Conservation (phyloP, 2,113 vertebrate genomes). For the Origma solitaria region DNA sequence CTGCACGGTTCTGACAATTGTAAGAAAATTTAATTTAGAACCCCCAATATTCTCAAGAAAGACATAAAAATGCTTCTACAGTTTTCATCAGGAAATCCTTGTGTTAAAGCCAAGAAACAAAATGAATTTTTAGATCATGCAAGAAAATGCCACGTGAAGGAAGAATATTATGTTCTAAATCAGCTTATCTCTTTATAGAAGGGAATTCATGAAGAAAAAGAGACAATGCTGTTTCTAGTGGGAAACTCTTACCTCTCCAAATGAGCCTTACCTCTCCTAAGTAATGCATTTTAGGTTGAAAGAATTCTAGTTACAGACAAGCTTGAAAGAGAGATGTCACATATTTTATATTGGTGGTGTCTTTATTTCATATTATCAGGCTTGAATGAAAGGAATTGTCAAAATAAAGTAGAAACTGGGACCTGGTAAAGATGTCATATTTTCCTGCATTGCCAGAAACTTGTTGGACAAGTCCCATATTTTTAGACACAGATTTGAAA, state of each 20-base stretch:
- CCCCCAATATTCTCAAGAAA: neutral
- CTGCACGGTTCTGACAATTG: neutral
- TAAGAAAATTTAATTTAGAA: neutral
- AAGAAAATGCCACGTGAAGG: neutral
- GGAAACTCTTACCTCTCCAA: neutral
- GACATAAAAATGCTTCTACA: neutral
- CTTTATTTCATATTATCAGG: neutral
- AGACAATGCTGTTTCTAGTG: neutral
- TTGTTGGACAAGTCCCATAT: neutral
- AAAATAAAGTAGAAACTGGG: neutral
- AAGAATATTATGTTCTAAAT: neutral
- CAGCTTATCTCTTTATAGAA: neutral
- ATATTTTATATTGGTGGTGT: neutral
- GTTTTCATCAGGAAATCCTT: neutral
- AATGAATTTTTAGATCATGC: neutral
- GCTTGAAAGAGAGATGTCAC: neutral
- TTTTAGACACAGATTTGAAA: neutral
- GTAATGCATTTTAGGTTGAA: neutral
- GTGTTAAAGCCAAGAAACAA: neutral
- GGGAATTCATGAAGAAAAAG: neutral
- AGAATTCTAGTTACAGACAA: neutral
- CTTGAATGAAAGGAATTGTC: neutral
- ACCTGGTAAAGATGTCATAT: neutral
- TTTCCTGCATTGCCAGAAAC: neutral
- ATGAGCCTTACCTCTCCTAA: neutral